phyloP scores from a whole-genome alignment of 2,888 invertebrate genomes.

The Drosophila differens region DNA sequence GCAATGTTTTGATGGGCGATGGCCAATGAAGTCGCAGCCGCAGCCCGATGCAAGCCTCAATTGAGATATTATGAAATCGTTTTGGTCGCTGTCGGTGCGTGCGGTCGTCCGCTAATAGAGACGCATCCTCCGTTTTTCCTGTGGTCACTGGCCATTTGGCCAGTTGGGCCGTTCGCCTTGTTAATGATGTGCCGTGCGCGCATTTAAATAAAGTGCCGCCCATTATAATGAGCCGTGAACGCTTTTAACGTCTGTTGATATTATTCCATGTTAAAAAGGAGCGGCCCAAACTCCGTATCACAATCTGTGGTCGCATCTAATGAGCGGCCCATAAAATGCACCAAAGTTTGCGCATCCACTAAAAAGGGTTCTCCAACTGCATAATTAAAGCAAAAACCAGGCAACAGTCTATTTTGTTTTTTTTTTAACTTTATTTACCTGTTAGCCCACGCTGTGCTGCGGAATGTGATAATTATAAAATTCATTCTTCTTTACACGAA shows the following conservation, averaged over 20 bases:
- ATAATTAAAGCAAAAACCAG: slow-evolving; percentile 60
- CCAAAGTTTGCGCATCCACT: slow-evolving; percentile 62
- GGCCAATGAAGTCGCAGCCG: slow-evolving; percentile 39
- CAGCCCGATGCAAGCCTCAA: slow-evolving; percentile 53
- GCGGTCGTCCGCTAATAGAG: slow-evolving; percentile 72
- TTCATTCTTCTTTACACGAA: slow-evolving; percentile 5
- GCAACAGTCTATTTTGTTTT: slow-evolving; percentile 25
- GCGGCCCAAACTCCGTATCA: slow-evolving; percentile 51
- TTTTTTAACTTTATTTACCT: not conserved
- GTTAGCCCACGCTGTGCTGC: slow-evolving; percentile 32
- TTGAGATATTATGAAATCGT: slow-evolving; percentile 78
- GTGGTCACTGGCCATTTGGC: slow-evolving; percentile 20
- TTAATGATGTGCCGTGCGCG: slow-evolving; percentile 79
- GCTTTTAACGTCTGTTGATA: slow-evolving; percentile 62
- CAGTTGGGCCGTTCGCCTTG: slow-evolving; percentile 65
- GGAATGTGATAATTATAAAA: slow-evolving; percentile 39
- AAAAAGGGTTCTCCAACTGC: slow-evolving; percentile 47
- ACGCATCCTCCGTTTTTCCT: slow-evolving; percentile 62
- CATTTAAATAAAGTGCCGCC: slow-evolving; percentile 81
- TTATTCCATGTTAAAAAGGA: slow-evolving; percentile 74
- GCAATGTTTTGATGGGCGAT: slow-evolving; percentile 55
- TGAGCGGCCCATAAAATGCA: slow-evolving; percentile 74
- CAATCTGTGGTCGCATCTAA: slow-evolving; percentile 57
- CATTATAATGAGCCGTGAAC: slow-evolving; percentile 74
- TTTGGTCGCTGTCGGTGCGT: slow-evolving; percentile 66